Percentiles rank a stretch among this genome's conserved stretches.
These are phyloP conservation scores for Ageneiosus marmoratus DNA, from an alignment of 2,113 vertebrate species.

Conservation along the genomic window DNA sequence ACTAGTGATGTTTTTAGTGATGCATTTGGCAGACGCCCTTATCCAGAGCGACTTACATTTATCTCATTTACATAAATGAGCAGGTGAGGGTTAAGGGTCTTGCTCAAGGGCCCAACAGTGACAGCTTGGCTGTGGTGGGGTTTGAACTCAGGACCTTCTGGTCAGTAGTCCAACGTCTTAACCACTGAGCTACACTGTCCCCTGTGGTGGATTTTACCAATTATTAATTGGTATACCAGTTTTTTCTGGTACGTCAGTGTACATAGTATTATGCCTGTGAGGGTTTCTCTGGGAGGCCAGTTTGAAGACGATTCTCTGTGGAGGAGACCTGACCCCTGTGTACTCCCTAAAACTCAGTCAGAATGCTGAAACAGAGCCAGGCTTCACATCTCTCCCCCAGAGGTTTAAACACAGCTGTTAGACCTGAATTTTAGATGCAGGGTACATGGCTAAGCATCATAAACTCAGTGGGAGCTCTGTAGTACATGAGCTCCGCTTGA, in stretches of 20 bases:
- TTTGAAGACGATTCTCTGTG: not conserved
- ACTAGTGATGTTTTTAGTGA: no score
- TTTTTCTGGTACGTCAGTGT: not conserved
- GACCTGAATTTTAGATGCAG: slow-evolving; percentile 16
- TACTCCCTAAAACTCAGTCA: not conserved
- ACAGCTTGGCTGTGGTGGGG: no score
- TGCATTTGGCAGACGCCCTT: no score
- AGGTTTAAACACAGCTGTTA: not conserved
- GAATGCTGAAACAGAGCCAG: not conserved
- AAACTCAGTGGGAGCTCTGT: slow-evolving; percentile 2
- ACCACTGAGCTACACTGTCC: no score
- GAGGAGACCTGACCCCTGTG: not conserved
- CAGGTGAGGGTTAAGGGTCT: no score
- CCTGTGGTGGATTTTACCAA: no score
- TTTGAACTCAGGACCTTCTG: no score
- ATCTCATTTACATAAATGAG: no score
- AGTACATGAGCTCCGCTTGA: not conserved
- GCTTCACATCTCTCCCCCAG: not conserved
- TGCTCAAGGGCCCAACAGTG: no score
- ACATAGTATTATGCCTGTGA: not conserved
- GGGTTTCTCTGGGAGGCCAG: not conserved
- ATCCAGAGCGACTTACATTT: no score
- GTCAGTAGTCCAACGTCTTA: no score
- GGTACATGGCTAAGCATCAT: not conserved
- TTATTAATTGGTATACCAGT: no score